Conservation (phyloP, 2,113 vertebrate genomes). For the Psittacula cyanocephala region DNA sequence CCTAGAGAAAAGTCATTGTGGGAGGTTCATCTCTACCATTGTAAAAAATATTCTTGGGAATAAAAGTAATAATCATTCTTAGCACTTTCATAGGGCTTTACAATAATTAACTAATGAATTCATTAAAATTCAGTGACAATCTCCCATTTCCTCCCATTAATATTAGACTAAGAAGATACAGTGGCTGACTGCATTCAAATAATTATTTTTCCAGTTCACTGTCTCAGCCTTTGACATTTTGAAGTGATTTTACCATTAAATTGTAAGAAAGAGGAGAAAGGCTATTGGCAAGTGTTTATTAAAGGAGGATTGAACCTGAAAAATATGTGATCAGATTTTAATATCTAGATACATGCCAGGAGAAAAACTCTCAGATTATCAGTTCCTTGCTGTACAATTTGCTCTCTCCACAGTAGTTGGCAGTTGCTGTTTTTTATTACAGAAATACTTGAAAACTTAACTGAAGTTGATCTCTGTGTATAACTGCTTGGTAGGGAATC, state of each 20-base stretch:
- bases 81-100: not conserved
- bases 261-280: not conserved
- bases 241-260: not conserved
- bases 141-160: conserved; percentile 14
- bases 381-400: not conserved
- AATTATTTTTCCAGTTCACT: conserved; percentile 38
- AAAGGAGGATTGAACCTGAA: not conserved
- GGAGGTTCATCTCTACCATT: not conserved
- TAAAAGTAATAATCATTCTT: conserved; percentile 24
- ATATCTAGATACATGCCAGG: not conserved
- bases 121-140: conserved; percentile 32
- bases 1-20: not conserved
- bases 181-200: not conserved
- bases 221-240: conserved; percentile 10
- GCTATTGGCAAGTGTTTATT: not conserved
- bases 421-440: not conserved
- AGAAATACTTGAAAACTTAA: not conserved
- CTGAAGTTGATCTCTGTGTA: not conserved
- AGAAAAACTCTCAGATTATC: not conserved
- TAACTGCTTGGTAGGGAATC: not conserved
- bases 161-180: not conserved
- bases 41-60: not conserved
- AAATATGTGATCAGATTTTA: not conserved
- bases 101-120: conserved; percentile 47
- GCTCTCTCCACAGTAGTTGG: not conserved